These are phyloP conservation scores for Heterocephalus glaber DNA, from an alignment of 2,113 vertebrate species.

Conservation along the genomic window DNA sequence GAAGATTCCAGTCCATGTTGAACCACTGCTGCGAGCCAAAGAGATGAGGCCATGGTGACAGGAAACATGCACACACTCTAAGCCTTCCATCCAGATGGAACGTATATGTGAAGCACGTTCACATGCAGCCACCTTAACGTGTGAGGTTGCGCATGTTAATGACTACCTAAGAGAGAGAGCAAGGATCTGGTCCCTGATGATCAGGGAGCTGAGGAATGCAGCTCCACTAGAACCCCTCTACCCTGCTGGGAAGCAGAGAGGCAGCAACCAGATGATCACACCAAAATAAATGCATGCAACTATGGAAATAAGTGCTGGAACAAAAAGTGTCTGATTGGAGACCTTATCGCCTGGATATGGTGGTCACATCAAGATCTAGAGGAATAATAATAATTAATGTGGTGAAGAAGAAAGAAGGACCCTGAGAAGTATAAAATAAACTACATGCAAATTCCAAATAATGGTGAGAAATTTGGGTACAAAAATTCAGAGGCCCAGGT, in stretches of 20 bases:
- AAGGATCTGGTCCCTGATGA: background rate
- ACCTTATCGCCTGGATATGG: no score
- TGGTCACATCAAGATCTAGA: background rate
- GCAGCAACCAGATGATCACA: background rate
- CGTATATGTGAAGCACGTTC: no score
- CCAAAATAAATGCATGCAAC: background rate
- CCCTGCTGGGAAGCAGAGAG: background rate
- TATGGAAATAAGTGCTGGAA: no score
- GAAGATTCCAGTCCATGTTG: no score
- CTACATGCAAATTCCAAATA: background rate
- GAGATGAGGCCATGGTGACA: no score
- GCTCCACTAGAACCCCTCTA: fast-evolving
- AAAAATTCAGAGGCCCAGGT: background rate
- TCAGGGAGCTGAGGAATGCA: background rate
- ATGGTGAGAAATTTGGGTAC: background rate
- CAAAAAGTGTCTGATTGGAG: no score
- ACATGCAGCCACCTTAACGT: background rate
- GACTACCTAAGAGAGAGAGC: background rate
- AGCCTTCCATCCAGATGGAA: no score
- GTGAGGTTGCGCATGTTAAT: no score
- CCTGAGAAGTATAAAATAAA: background rate
- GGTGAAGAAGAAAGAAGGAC: background rate
- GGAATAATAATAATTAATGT: background rate
- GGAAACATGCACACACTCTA: no score
- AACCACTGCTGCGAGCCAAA: no score